Base-by-base conservation (phyloP, 1,140 invertebrate species). In the Drosophila saltans region DNA sequence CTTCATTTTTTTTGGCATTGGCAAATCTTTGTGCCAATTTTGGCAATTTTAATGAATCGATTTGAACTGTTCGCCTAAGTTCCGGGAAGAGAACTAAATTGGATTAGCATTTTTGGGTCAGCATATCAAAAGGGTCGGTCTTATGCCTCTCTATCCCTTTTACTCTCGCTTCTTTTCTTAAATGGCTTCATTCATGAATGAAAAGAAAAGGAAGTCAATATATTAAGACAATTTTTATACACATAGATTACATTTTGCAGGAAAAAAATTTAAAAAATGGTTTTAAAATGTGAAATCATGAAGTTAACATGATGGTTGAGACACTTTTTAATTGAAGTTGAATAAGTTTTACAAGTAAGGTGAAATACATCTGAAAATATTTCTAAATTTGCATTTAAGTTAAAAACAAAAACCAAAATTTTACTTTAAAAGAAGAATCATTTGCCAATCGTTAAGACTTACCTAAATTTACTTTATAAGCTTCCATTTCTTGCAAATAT, bases 41-140 rank as follows among this genome's bases (percentile, higher is more conserved):
- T 72, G 61, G 60, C 69, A 55, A 64, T 84, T 85, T 86, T 81
- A 85, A 86, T 86, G 82, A 85, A 85, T 85, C 82, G 85, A 84
- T 84, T 89, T 79, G 83, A 88, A 83, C 83, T 88, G 63, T 62
- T 56, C 30, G 80, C 66, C 81, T 79, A 72, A 73, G 72, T 88
- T 88, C 84, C 61, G 84, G 75, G 79, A 88, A 88, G 63, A 30
- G n/a, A 2, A 39, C 71, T 61, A 89, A 88, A 89, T 88, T 89
- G 84, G 84, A 83, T 88, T 84, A 89, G 76, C 84, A 82, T 78
- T 70, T 86, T 88, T 71, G 68, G 73, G 45, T 62, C 39, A 61
- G 60, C 59, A 52, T 16, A 16, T 16, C 16, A 16, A 16, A 80
- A 63, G 52, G 62, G 45, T 73, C 55, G 63, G 1, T 39, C 9